phyloP scores from a whole-genome alignment of 1,140 invertebrate species.

The Uloborus diversus region DNA sequence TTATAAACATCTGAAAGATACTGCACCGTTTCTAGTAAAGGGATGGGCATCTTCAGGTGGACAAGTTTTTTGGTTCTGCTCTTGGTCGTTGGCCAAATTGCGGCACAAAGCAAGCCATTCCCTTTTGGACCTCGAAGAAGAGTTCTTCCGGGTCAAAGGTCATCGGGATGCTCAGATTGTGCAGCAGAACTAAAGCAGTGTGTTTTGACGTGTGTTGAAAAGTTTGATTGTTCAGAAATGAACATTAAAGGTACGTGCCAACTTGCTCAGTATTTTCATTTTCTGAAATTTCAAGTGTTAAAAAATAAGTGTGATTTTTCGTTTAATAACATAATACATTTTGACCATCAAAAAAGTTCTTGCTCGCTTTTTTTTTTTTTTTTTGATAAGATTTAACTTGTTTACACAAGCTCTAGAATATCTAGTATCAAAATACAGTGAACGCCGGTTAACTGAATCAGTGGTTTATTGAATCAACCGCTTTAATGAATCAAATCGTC shows the following conservation, averaged over 20 bases:
- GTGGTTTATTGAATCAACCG: too few species aligned
- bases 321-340: neutral
- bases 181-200: slow-evolving; percentile 46
- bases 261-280: neutral
- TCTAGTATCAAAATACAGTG: too few species aligned
- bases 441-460: too few species aligned
- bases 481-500: too few species aligned
- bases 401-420: too few species aligned
- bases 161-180: slow-evolving; percentile 46
- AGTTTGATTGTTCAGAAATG: slow-evolving; percentile 52
- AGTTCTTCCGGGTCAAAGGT: slow-evolving; percentile 45
- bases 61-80: neutral
- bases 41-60: neutral
- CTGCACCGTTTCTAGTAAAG: neutral
- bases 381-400: too few species aligned
- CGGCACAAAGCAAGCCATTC: slow-evolving; percentile 31
- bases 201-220: slow-evolving; percentile 29
- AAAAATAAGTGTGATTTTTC: neutral
- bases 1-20: neutral
- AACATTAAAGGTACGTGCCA: slow-evolving; percentile 45
- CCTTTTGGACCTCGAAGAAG: slow-evolving; percentile 48
- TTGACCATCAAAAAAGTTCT: too few species aligned
- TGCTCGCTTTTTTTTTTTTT: too few species aligned
- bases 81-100: neutral
- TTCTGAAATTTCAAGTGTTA: neutral